Evolutionary conservation across 2,797 vertebrate species (phyloP).

Genomic region (Dryobates pubescens): DNA sequence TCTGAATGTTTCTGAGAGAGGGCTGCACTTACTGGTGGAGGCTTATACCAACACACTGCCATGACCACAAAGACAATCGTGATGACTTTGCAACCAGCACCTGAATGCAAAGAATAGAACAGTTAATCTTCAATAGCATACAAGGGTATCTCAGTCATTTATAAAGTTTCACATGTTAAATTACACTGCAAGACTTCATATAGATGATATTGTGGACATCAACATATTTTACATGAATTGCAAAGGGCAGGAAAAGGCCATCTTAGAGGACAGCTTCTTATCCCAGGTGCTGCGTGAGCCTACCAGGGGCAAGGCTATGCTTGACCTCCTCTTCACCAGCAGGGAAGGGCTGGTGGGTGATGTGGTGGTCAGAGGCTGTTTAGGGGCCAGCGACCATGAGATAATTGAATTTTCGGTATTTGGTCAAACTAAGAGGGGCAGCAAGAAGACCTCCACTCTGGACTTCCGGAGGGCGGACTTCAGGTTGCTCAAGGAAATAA

Average conservation of each 20-base stretch:
- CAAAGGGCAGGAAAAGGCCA: neutral
- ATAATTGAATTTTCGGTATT: too few relatives aligned
- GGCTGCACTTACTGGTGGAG: slow-evolving; percentile 48
- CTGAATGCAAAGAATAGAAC: slow-evolving; percentile 64
- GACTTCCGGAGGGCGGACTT: too few relatives aligned
- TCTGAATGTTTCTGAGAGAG: neutral
- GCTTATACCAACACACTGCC: slow-evolving; percentile 77
- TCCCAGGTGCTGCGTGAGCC: too few relatives aligned
- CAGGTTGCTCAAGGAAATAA: too few relatives aligned
- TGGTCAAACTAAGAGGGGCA: too few relatives aligned
- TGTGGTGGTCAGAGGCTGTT: too few relatives aligned
- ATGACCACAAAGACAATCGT: slow-evolving; percentile 74
- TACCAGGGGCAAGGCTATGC: too few relatives aligned
- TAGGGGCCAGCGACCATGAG: too few relatives aligned
- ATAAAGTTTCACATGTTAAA: neutral
- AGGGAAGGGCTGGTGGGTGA: too few relatives aligned
- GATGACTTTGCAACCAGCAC: slow-evolving; percentile 77
- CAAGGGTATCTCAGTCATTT: neutral
- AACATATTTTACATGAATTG: neutral
- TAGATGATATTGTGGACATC: neutral
- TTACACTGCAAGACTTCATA: neutral
- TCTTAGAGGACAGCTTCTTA: too few relatives aligned
- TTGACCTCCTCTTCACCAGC: too few relatives aligned
- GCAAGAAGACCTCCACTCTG: too few relatives aligned
- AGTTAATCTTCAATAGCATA: neutral